These are phyloP conservation scores for Antheraea assamensis DNA, from an alignment of 2,888 invertebrate species.

Conservation along the genomic window DNA sequence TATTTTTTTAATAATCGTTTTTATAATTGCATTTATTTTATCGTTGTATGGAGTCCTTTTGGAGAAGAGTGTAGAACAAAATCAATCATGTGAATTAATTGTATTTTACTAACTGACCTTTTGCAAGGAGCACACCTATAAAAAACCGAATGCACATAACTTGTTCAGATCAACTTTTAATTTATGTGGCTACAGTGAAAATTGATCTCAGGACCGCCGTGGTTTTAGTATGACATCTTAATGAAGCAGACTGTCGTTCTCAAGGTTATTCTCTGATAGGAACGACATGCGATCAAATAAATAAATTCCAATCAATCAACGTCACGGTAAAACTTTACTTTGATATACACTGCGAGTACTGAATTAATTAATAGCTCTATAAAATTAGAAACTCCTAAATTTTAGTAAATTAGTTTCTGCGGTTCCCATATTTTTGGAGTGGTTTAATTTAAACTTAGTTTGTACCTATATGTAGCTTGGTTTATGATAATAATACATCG, in stretches of 20 bases:
- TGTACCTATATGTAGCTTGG: neutral
- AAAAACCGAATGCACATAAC: neutral
- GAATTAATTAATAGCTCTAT: neutral
- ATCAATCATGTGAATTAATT: neutral
- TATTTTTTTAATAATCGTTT: no score
- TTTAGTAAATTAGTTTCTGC: neutral
- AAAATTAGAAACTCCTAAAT: neutral
- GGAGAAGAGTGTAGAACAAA: neutral
- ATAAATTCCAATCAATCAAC: neutral
- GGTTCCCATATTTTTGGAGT: neutral
- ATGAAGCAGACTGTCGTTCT: neutral
- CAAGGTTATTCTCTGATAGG: neutral
- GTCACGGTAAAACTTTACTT: neutral
- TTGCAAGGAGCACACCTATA: no score
- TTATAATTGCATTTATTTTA: no score
- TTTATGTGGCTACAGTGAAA: neutral
- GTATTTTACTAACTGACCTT: no score
- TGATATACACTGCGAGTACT: neutral
- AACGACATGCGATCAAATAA: neutral
- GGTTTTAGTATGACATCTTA: neutral
- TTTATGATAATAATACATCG: neutral
- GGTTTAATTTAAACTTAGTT: neutral
- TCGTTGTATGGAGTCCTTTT: neutral
- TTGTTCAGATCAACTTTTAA: neutral
- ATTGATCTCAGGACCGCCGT: neutral